Base-by-base conservation (phyloP, 1,140 invertebrate species). In the Luehdorfia chinensis region DNA sequence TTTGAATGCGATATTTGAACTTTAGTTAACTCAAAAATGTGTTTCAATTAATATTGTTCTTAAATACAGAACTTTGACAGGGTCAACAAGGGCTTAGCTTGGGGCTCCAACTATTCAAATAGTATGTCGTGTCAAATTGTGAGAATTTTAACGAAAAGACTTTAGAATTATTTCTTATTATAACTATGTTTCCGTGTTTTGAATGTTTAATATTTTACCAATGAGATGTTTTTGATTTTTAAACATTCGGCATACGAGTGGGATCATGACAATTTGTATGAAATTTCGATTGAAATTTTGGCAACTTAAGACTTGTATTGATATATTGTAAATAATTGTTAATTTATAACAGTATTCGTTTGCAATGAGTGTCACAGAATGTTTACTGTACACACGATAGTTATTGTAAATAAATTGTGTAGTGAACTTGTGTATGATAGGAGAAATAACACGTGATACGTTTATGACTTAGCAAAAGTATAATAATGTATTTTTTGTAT, bases 1-100 rank as follows among this genome's bases (percentile, higher is more conserved):
- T 90, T 90, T 53, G 89, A 90, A 76, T 90, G 89, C 66, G 88
- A 90, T 64, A 90, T 90, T 77, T 90, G 70, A 88, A 43, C 23
- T 4, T 2, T 14, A 11, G 0, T n/a, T n/a, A 43, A 30, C 14
- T 2, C 5, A n/a, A n/a, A 9, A 30, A 28, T 30, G 23, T 16
- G 25, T 43, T 43, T 43, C 21, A 4, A 30, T 9, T 2, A 9
- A 36, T 21, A 4, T 8, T 9, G 16, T 19, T 36, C 16, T 21
- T n/a, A n/a, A n/a, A 21, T 21, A 13, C 16, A 13, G n/a, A 37
- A 18, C 39, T 16, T 6, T 15, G 0, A 2, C 0, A 18, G 25
- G 37, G 21, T 6, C n/a, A 1, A 2, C 0, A 18, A 14, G 37
- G 21, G 9, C 36, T 39, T 39, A 25, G 6, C 14, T 43, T 15